These are phyloP conservation scores for Buphagus erythrorhynchus DNA, from an alignment of 2,797 vertebrate species.

Conservation along the genomic window DNA sequence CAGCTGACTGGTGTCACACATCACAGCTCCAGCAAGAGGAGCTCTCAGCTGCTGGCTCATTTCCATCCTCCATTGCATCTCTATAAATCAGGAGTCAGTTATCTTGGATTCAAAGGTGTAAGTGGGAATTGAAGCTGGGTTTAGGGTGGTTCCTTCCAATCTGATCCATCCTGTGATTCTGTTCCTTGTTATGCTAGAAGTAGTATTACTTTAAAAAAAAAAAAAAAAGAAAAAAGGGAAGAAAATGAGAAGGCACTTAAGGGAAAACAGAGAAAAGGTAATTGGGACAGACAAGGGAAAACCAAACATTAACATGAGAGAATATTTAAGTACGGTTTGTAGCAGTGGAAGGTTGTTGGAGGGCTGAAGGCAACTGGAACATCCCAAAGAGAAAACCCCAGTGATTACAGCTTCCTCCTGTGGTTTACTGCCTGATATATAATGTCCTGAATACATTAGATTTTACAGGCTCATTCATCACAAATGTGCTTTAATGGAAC, in stretches of 20 bases:
- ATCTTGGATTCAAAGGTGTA: neutral
- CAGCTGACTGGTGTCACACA: fast-evolving
- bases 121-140: neutral
- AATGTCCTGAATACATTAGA: neutral
- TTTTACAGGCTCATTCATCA: neutral
- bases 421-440: neutral
- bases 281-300: neutral
- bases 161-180: neutral
- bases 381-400: neutral
- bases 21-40: neutral
- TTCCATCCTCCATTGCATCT: neutral
- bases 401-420: neutral
- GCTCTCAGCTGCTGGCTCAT: neutral
- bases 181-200: neutral
- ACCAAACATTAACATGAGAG: fast-evolving
- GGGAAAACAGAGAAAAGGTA: neutral
- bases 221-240: neutral
- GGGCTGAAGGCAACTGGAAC: neutral
- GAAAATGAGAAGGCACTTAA: neutral
- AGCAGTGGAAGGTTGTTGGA: neutral
- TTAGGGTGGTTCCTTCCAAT: neutral
- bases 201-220: neutral
- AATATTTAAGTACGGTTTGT: neutral
- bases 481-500: neutral
- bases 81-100: neutral